A percentile compares a stretch with the other conserved stretches of the same genome.
Evolutionary conservation across 30 jellyfish, hydroid and myxozoan species (phyloP).

Genomic region (Hydractinia symbiolongicarpus): DNA sequence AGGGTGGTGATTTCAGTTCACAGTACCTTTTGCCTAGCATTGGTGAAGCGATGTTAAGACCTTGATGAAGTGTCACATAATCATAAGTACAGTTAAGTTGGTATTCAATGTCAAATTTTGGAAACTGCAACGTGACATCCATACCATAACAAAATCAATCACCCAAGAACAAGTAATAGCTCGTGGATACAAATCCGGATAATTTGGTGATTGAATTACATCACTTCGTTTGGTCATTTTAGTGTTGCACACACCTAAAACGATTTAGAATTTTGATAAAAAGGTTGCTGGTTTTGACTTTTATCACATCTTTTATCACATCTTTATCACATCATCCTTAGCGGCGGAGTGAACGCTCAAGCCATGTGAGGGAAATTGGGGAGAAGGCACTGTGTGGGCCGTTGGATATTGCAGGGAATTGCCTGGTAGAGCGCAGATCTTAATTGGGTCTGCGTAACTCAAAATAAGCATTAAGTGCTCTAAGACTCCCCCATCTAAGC

Average conservation of each 20-base stretch:
- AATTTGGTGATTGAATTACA: conserved; percentile 59
- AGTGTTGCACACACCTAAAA: conserved; percentile 64
- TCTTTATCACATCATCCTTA: too few relatives aligned
- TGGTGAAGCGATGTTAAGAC: conserved; percentile 46
- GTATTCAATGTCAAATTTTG: conserved; percentile 46
- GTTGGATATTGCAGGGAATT: too few relatives aligned
- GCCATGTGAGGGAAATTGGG: too few relatives aligned
- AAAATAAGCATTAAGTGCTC: too few relatives aligned
- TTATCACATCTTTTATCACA: too few relatives aligned
- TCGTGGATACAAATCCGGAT: conserved; percentile 73
- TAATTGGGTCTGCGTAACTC: too few relatives aligned
- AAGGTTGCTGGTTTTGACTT: too few relatives aligned
- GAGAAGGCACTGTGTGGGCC: too few relatives aligned
- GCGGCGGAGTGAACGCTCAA: too few relatives aligned
- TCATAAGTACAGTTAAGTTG: conserved; percentile 73
- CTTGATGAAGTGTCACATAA: conserved; percentile 58
- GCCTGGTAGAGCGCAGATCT: too few relatives aligned
- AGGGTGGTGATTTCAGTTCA: conserved; percentile 56
- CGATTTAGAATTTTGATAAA: too few relatives aligned
- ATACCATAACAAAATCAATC: conserved; percentile 73
- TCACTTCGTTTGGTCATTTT: conserved; percentile 39
- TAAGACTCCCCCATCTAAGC: too few relatives aligned
- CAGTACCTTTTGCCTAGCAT: conserved; percentile 51
- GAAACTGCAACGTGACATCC: conserved; percentile 39
- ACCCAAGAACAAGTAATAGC: conserved; percentile 62